Evolutionary conservation across 2,797 vertebrate species (phyloP).

Genomic region (Brachymystax lenok): DNA sequence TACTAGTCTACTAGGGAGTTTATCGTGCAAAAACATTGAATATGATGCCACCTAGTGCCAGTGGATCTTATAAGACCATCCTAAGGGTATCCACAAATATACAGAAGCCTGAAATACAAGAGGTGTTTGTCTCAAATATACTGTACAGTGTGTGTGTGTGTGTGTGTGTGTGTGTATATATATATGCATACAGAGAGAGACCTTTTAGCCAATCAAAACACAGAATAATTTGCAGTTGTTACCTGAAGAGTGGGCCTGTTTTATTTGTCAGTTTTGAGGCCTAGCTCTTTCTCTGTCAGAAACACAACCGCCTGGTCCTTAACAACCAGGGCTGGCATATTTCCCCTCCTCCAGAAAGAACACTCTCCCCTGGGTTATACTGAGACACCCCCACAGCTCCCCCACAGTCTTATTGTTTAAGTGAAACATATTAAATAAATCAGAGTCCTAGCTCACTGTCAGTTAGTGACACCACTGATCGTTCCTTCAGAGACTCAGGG

Average conservation of each 20-base stretch:
- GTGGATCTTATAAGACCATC: slow-evolving; percentile 16
- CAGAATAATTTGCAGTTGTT: background rate
- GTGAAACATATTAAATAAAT: slow-evolving; percentile 21
- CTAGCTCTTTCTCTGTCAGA: slow-evolving; percentile 32
- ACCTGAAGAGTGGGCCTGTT: background rate
- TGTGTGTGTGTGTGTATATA: too few species aligned
- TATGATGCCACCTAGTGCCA: slow-evolving; percentile 43
- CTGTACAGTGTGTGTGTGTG: too few species aligned
- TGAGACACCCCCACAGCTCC: too few species aligned
- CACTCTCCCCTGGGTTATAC: too few species aligned
- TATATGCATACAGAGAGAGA: too few species aligned
- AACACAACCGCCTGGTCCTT: too few species aligned
- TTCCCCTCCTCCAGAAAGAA: too few species aligned
- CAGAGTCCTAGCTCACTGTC: slow-evolving; percentile 50
- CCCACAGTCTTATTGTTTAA: background rate
- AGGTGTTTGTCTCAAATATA: too few species aligned
- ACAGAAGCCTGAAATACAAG: too few species aligned
- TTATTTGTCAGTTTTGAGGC: slow-evolving; percentile 13
- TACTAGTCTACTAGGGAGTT: background rate
- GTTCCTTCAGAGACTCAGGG: slow-evolving; percentile 57
- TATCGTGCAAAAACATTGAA: slow-evolving; percentile 9
- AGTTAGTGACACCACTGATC: slow-evolving; percentile 54
- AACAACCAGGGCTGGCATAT: too few species aligned
- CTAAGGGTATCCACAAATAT: too few species aligned
- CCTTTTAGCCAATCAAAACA: too few species aligned